Conservation (phyloP, 2,113 vertebrate genomes). For the Cynopterus brachyotis region DNA sequence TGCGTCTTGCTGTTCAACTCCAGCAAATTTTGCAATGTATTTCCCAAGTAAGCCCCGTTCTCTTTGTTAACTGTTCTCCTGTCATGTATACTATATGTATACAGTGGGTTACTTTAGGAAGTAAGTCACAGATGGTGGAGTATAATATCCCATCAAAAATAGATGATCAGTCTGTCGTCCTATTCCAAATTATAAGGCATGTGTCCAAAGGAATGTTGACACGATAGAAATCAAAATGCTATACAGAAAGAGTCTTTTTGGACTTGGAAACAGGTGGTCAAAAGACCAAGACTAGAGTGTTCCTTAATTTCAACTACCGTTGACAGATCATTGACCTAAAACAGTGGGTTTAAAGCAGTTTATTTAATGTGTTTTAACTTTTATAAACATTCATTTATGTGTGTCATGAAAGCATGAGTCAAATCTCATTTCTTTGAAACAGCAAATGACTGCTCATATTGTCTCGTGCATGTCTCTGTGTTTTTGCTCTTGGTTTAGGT, state of each 20-base stretch:
- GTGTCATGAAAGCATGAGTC: not conserved
- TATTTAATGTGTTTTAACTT: not conserved
- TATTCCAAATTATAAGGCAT: not conserved
- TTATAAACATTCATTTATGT: not conserved
- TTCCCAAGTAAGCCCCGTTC: not conserved
- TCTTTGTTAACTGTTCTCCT: not conserved
- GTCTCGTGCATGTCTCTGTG: not conserved
- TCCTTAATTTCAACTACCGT: not conserved
- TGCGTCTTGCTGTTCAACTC: constrained; percentile 38
- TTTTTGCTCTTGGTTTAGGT: not conserved
- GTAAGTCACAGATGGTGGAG: not conserved
- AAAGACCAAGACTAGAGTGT: not conserved
- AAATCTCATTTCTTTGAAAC: not conserved
- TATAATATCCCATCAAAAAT: not conserved
- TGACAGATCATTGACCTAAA: not conserved
- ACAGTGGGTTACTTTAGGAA: not conserved
- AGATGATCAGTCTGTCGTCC: not conserved
- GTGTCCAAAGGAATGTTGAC: not conserved
- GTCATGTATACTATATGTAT: accelerated
- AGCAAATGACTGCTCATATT: not conserved
- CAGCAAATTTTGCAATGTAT: not conserved
- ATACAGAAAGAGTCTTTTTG: not conserved
- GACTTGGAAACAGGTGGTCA: not conserved
- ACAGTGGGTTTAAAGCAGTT: not conserved
- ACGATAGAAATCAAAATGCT: not conserved